phyloP scores from a whole-genome alignment of 2,797 vertebrate species.

The Paratrypauchen microcephalus region DNA sequence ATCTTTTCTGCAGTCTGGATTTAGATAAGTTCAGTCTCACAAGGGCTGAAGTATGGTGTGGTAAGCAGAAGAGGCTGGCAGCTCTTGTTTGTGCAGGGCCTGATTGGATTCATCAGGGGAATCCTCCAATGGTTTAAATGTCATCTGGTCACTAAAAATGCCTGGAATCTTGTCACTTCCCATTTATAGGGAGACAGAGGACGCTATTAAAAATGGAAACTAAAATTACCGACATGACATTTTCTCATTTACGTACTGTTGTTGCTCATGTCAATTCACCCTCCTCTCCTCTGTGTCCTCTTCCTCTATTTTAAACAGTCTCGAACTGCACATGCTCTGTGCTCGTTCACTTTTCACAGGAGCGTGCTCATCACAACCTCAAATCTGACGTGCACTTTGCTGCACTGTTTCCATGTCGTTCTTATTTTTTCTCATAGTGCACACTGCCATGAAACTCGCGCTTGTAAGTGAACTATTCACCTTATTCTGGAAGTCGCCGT shows the following conservation, averaged over 20 bases:
- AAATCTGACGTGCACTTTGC: no score
- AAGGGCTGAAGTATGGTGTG: conserved; percentile 10
- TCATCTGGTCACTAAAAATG: conserved; percentile 75
- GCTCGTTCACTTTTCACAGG: no score
- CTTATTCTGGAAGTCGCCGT: no score
- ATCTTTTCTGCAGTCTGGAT: no score
- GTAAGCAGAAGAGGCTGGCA: conserved; percentile 45
- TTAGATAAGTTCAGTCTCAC: background rate
- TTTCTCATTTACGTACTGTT: conserved; percentile 60
- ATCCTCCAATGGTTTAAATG: conserved; percentile 73
- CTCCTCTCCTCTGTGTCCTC: conserved; percentile 23
- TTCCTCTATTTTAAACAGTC: conserved; percentile 14
- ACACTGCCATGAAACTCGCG: no score
- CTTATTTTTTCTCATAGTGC: no score
- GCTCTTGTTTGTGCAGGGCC: conserved; percentile 57
- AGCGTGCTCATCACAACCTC: no score
- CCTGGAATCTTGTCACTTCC: conserved; percentile 65
- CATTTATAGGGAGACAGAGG: conserved; percentile 67
- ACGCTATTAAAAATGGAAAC: conserved; percentile 68
- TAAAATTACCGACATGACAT: conserved; percentile 70
- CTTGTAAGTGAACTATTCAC: no score
- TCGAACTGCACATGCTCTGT: conserved; percentile 7
- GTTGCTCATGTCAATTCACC: conserved; percentile 45
- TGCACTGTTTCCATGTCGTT: no score
- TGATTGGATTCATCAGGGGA: conserved; percentile 60